Evolutionary conservation across 2,113 vertebrate species (phyloP), one percentile per base, ranked within the genome.

Genomic region (Lophius piscatorius): DNA sequence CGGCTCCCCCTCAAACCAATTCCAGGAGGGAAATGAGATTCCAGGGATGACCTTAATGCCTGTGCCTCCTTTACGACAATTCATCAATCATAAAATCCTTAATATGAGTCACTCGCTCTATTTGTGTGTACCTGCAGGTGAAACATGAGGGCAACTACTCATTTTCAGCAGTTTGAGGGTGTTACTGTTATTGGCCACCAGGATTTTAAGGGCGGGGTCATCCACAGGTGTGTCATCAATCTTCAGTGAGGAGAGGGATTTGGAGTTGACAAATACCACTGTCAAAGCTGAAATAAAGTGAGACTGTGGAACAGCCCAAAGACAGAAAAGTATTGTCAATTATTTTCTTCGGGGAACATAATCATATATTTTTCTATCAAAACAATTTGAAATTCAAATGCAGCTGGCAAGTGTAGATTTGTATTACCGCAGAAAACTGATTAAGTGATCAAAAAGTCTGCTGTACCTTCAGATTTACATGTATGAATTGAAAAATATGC

Each of bases 201-300:
- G 89, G 21, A 98, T 95, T 85, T 98, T 98, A 45, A 98, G 94
- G 29, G 95, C 98, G 2, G 96, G 96, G 76, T 98, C 95, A 38
- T 98, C 95, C 39, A 97, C 94, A 0, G 96, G 95, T 1, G 95
- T 98, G 78, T 98, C 96, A 1, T 98, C 95, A 31, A 98, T 97
- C 91, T 96, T 98, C 71, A 98, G 92, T 0, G 95, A 98, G 18
- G 95, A 98, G 42, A 98, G 90, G 2, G 96, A 98, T 77, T 98
- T 98, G 75, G 96, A 98, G 91, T 98, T 98, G 74, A 98, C 95
- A 47, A 98, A 98, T 70, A 98, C 95, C 82, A 98, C 96, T 1
- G 95, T 98, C 85, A 98, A 90, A 9, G 95, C 96, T 48, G 96
- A 98, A 88, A 97, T 95, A 77, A 91, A 91, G 72, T 91, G 90